A percentile compares a stretch with the other conserved stretches of the same genome.
These are phyloP conservation scores for Tachystola acroxantha DNA, from an alignment of 2,888 invertebrate genomes.

Conservation along the genomic window DNA sequence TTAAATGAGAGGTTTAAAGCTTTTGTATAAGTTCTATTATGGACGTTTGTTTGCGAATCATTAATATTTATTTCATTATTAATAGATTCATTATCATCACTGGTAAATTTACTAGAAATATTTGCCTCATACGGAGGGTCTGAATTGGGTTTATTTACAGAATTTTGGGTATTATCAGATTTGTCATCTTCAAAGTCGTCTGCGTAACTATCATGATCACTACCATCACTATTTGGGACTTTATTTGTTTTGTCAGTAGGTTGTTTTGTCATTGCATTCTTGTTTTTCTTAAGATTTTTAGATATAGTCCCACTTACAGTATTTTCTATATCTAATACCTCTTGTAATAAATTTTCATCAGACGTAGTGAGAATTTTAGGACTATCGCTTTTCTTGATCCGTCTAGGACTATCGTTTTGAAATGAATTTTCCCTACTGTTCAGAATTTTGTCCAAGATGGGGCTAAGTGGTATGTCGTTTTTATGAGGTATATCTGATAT, in stretches of 20 bases:
- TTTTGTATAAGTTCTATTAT: constrained; percentile 44
- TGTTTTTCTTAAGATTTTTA: constrained; percentile 26
- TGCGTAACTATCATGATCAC: constrained; percentile 49
- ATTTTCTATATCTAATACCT: constrained; percentile 60
- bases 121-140: neutral
- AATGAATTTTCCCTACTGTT: constrained; percentile 58
- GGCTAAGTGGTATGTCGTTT: constrained; percentile 48
- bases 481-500: constrained; percentile 47
- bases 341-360: constrained; percentile 65
- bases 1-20: constrained; percentile 54
- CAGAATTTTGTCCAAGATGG: constrained; percentile 59
- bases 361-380: constrained; percentile 53
- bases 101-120: constrained; percentile 12
- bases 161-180: constrained; percentile 32
- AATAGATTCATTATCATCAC: constrained; percentile 12
- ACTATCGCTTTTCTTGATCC: constrained; percentile 25
- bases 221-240: constrained; percentile 20
- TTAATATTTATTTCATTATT: constrained; percentile 16
- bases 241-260: constrained; percentile 18
- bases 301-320: constrained; percentile 50
- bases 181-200: constrained; percentile 73
- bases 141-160: constrained; percentile 10
- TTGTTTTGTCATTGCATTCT: constrained; percentile 13
- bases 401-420: constrained; percentile 35
- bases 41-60: constrained; percentile 8